Evolutionary conservation across 2,797 vertebrate species (phyloP).

Genomic region (Sebastes trivittatus): DNA sequence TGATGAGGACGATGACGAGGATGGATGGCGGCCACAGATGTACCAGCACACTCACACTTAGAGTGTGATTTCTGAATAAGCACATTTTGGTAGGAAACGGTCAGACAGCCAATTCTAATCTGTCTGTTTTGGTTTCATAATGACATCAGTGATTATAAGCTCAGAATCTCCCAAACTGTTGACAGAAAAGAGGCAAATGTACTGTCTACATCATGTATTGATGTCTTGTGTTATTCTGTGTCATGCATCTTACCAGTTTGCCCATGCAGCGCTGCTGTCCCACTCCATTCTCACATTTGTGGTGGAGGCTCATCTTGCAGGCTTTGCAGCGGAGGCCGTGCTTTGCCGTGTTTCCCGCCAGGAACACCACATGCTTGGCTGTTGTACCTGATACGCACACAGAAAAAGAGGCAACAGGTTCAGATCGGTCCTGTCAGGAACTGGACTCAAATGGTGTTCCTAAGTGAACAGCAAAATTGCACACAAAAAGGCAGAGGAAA

Average conservation of each 20-base stretch:
- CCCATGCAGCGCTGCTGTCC: constrained; percentile 95
- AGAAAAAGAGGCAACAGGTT: constrained; percentile 23
- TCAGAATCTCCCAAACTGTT: constrained; percentile 6
- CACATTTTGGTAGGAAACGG: constrained; percentile 63
- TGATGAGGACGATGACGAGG: constrained; percentile 64
- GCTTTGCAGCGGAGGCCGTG: constrained; percentile 97
- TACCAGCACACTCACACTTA: constrained; percentile 60
- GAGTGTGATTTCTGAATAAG: constrained; percentile 75
- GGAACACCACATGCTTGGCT: constrained; percentile 80
- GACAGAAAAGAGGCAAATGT: not conserved
- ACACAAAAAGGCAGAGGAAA: constrained; percentile 19
- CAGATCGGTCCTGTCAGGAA: constrained; percentile 12
- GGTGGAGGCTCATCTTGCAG: constrained; percentile 99
- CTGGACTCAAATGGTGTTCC: not conserved
- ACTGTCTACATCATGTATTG: not conserved
- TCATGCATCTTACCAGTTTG: constrained; percentile 90
- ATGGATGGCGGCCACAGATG: constrained; percentile 62
- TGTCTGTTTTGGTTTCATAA: constrained; percentile 37
- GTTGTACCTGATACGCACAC: constrained; percentile 74
- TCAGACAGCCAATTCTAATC: constrained; percentile 32
- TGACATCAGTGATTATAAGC: constrained; percentile 20
- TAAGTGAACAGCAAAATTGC: not conserved
- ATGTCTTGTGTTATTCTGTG: not conserved
- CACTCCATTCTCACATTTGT: constrained; percentile 92
- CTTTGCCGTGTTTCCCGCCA: constrained; percentile 92